Evolutionary conservation across 2,113 vertebrate species (phyloP).

Genomic region (Myiozetetes cayanensis): DNA sequence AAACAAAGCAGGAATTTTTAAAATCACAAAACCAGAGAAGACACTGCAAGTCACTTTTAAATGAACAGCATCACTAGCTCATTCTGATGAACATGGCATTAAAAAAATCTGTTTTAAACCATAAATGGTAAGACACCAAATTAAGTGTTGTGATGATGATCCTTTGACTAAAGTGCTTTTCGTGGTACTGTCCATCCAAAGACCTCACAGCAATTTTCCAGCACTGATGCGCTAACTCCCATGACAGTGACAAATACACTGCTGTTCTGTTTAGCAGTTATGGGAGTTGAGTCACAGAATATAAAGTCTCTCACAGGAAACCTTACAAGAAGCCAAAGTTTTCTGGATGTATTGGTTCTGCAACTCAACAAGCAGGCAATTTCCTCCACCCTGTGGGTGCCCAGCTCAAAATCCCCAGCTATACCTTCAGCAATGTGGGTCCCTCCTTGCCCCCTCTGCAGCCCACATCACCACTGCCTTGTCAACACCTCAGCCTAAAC

Average conservation of each 20-base stretch:
- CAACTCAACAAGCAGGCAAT: background rate
- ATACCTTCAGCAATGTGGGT: background rate
- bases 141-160: background rate
- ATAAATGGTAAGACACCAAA: background rate
- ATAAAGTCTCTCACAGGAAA: background rate
- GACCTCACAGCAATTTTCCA: constrained; percentile 42
- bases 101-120: background rate
- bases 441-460: background rate
- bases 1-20: background rate
- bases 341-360: background rate
- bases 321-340: background rate
- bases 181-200: background rate
- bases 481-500: background rate
- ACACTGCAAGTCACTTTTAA: background rate
- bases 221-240: background rate
- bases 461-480: background rate
- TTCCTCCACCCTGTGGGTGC: background rate
- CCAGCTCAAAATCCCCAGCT: background rate
- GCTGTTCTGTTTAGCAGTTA: background rate
- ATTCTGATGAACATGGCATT: background rate
- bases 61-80: background rate
- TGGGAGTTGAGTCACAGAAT: constrained; percentile 42
- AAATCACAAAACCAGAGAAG: background rate
- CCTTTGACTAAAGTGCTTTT: constrained; percentile 12
- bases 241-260: constrained; percentile 30